phyloP scores from a whole-genome alignment of 1,140 invertebrate species.

The Sinella curviseta region DNA sequence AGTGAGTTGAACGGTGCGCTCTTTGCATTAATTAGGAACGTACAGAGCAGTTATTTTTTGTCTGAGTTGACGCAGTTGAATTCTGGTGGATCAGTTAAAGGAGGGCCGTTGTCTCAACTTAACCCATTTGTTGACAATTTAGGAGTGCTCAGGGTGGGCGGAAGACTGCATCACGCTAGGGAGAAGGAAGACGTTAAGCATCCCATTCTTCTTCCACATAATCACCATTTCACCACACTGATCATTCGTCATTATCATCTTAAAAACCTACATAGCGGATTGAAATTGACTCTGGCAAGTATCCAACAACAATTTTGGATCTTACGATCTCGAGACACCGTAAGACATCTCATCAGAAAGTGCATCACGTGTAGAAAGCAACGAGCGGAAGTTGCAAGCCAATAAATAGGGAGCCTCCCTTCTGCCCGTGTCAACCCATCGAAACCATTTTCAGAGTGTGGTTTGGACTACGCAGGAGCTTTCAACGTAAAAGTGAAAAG shows the following conservation, averaged over 20 bases:
- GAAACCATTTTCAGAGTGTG: neutral
- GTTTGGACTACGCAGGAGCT: constrained; percentile 28
- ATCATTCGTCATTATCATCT: constrained; percentile 8
- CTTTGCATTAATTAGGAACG: neutral
- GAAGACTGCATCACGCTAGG: neutral
- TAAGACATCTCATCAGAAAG: constrained; percentile 41
- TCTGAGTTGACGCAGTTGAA: neutral
- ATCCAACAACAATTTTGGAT: constrained; percentile 51
- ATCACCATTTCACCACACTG: constrained; percentile 15
- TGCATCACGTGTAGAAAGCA: constrained; percentile 50
- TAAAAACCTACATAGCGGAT: neutral
- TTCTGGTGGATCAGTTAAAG: neutral
- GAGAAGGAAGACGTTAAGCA: constrained; percentile 34
- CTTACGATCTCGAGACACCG: constrained; percentile 40
- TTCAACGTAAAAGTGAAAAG: neutral
- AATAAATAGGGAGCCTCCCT: no score
- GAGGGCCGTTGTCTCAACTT: neutral
- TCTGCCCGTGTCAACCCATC: no score
- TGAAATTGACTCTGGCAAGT: neutral
- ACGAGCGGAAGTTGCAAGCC: neutral
- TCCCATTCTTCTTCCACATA: constrained; percentile 51
- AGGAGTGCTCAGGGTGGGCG: neutral
- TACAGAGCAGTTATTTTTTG: neutral
- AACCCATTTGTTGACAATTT: neutral
- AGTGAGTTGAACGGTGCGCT: neutral